These are phyloP conservation scores for Apostichopus californicus DNA, from an alignment of 35 echinoderm and acorn worm genomes.

Conservation along the genomic window DNA sequence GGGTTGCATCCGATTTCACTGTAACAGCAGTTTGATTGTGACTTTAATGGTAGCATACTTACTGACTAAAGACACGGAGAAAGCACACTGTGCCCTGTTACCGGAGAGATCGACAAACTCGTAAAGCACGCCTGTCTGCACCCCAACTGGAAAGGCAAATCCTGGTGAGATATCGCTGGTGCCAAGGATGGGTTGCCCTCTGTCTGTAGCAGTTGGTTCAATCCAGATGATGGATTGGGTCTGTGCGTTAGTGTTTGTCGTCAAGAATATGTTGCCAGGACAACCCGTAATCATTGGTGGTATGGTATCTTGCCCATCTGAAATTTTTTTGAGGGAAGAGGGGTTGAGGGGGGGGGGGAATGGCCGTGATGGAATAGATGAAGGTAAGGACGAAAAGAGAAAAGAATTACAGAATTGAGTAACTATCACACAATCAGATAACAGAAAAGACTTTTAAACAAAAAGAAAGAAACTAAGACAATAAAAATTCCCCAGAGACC, in stretches of 20 bases:
- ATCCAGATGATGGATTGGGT: constrained; percentile 52
- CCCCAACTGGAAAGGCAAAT: neutral
- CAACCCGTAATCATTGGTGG: constrained; percentile 58
- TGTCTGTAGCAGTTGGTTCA: constrained; percentile 69
- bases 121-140: constrained; percentile 35
- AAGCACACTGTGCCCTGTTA: constrained; percentile 20
- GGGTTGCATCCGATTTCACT: neutral
- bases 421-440: too few relatives aligned
- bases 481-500: too few relatives aligned
- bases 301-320: constrained; percentile 49
- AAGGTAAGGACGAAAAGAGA: too few relatives aligned
- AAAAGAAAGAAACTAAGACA: too few relatives aligned
- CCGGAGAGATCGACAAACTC: constrained; percentile 43
- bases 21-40: neutral
- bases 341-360: too few relatives aligned
- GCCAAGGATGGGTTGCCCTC: neutral
- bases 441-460: too few relatives aligned
- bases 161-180: constrained; percentile 22
- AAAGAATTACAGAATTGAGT: too few relatives aligned
- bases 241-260: neutral
- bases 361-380: too few relatives aligned
- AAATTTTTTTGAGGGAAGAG: neutral
- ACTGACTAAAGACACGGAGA: constrained; percentile 30
- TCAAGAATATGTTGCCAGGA: constrained; percentile 61
- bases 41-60: neutral